Evolutionary conservation across 2,113 vertebrate genomes (phyloP), one percentile per base, ranked within the genome.

Genomic region (Lophius piscatorius): DNA sequence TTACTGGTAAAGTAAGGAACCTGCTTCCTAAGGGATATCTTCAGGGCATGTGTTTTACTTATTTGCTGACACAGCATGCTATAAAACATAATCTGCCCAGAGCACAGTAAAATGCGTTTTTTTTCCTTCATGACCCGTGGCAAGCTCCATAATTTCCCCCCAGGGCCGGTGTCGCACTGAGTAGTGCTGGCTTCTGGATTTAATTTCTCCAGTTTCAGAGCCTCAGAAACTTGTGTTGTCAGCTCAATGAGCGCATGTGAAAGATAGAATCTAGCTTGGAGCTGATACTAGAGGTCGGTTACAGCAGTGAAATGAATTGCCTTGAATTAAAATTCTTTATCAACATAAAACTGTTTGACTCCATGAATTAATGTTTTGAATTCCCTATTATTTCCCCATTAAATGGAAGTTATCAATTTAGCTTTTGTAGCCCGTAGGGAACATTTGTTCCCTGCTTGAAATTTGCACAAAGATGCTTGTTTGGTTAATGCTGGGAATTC

Each of bases 1-100:
- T 44, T 40, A 44, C 34, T 45, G 58, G 44, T 56, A 66, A 74
- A 79, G 18, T 14, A 9, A 38, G n/a, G 36, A 78, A 64, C 49
- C 41, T 55, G 59, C 65, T 50, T 82, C 72, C 67, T 70, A 41
- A 59, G 70, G 64, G 60, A 83, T 66, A 76, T 57, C 47, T 75
- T 26, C 35, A 48, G 34, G 35, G 69, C 41, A 66, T 74, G 62
- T 59, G 56, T 80, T 78, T 70, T 45, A 54, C 55, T 42, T 60
- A 49, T 74, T 74, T 78, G 81, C 79, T 81, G 79, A 84, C 23
- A 13, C 36, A 6, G 55, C 74, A 42, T 0, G 31, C 54, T 41
- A 34, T 76, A 74, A 78, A 70, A 60, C 50, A 67, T 75, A 31
- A 78, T 77, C 60, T 60, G 24, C 60, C 62, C 40, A 34, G 52